A percentile compares a stretch with the other conserved stretches of the same genome.
Evolutionary conservation across 2,113 vertebrate species (phyloP).

Genomic region (Notarius quadriscutis): DNA sequence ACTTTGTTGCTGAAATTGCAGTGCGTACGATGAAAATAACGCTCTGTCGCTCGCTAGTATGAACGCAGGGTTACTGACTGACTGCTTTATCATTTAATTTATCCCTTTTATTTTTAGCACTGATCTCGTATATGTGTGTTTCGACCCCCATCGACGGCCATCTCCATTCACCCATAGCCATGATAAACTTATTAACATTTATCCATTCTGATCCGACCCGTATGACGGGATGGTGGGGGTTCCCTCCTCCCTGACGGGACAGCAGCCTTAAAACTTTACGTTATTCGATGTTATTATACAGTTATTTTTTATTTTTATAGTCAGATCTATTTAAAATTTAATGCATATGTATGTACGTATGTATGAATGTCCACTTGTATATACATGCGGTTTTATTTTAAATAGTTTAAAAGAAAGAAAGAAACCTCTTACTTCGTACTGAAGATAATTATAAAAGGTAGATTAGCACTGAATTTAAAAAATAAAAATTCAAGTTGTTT

Average conservation of each 20-base stretch:
- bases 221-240: slow-evolving; percentile 62
- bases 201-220: slow-evolving; percentile 66
- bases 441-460: slow-evolving; percentile 62
- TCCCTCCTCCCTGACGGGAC: slow-evolving; percentile 52
- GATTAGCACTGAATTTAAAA: slow-evolving; percentile 53
- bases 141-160: slow-evolving; percentile 6
- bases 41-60: background rate
- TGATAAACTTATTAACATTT: slow-evolving; percentile 54
- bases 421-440: slow-evolving; percentile 58
- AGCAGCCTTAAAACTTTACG: slow-evolving; percentile 77
- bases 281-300: slow-evolving; percentile 63
- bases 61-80: background rate
- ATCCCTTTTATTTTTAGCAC: slow-evolving; percentile 32
- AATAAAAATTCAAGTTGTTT: slow-evolving; percentile 55
- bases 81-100: background rate
- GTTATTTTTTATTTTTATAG: slow-evolving; percentile 70
- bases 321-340: slow-evolving; percentile 69
- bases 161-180: slow-evolving; percentile 50
- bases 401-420: slow-evolving; percentile 42
- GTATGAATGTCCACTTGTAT: slow-evolving; percentile 66
- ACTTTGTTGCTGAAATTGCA: background rate
- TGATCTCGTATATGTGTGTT: background rate
- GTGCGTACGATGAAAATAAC: background rate
- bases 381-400: slow-evolving; percentile 50
- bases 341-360: slow-evolving; percentile 59